Percentiles rank a stretch among this genome's conserved stretches.
Conservation (phyloP, 2,797 vertebrate species). For the Gymnocypris eckloni region DNA sequence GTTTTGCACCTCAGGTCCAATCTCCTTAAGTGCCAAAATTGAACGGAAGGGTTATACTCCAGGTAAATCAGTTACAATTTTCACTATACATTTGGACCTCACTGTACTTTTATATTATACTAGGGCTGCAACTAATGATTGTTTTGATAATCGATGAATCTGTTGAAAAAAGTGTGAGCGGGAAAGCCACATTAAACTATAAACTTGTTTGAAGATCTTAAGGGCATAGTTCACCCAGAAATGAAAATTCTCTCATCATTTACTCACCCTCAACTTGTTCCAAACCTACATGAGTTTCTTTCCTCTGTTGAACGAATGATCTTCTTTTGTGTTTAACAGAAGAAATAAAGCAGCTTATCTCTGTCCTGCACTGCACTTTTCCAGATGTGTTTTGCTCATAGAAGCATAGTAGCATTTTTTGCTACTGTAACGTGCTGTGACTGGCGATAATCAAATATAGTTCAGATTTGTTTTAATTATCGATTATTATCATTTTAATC, state of each 20-base stretch:
- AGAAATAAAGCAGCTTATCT: neutral
- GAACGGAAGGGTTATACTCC: slow-evolving; percentile 98
- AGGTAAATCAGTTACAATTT: slow-evolving; percentile 75
- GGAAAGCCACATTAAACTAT: neutral
- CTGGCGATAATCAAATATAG: neutral
- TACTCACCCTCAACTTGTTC: neutral
- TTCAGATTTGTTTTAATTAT: neutral
- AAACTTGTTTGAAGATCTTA: neutral
- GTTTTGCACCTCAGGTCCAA: slow-evolving; percentile 98
- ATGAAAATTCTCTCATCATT: neutral
- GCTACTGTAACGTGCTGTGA: neutral
- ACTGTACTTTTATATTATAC: neutral
- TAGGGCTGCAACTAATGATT: neutral
- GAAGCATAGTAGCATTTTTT: neutral
- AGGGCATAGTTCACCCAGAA: neutral
- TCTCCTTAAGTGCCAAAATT: slow-evolving; percentile 99
- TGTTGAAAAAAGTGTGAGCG: neutral
- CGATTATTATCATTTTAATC: too few relatives aligned
- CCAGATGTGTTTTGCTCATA: neutral
- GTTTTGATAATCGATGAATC: neutral
- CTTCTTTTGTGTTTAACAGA: neutral
- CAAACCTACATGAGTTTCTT: neutral
- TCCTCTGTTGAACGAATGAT: neutral
- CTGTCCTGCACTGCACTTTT: too few relatives aligned
- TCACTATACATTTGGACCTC: neutral